Base-by-base conservation (phyloP, 2,888 invertebrate species). In the Corythucha ciliata region DNA sequence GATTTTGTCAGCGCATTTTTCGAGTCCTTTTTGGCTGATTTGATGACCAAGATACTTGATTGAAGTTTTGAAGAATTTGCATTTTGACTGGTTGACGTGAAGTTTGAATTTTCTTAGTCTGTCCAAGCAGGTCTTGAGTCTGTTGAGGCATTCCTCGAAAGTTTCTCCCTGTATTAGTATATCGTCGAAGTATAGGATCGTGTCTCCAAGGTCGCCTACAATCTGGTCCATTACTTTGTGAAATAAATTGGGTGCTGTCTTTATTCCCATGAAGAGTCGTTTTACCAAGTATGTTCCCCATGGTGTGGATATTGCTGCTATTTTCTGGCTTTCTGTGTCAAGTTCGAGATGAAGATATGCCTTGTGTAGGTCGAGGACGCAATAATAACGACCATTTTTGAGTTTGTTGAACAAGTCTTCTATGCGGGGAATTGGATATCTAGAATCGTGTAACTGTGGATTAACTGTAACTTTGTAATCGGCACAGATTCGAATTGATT, bases 101-200 rank as follows among this genome's bases (percentile, higher is more conserved):
- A 59, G 33, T 14, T 57, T 58, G 14, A 52, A 32, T 26, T 56
- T 36, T 34, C 41, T 25, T 26, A 59, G 40, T 47, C 48, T 20
- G 2, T 56, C 18, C 10, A 57, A 45, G 29, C 52, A 8, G n/a
- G 8, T 20, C 7, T 29, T 12, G 8, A 55, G 22, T 10, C 45
- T 29, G 8, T 32, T 22, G 25, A 32, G 10, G 29, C 52, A 55
- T 49, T 58, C 37, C 49, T 57, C 36, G n/a, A n/a, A n/a, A n/a
- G n/a, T n/a, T n/a, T n/a, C n/a, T n/a, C n/a, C n/a, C n/a, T 42
- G 58, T 33, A 64, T 48, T 7, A 57, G 44, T 16, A 63, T 61
- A 24, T 66, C 65, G 48, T 65, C 63, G 26, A 64, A 65, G 54
- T 65, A 65, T 56, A 62, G 63, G 1, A 55, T 56, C n/a, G 59